Evolutionary conservation across 2,113 vertebrate species (phyloP).

Genomic region (Pterocles gutturalis): DNA sequence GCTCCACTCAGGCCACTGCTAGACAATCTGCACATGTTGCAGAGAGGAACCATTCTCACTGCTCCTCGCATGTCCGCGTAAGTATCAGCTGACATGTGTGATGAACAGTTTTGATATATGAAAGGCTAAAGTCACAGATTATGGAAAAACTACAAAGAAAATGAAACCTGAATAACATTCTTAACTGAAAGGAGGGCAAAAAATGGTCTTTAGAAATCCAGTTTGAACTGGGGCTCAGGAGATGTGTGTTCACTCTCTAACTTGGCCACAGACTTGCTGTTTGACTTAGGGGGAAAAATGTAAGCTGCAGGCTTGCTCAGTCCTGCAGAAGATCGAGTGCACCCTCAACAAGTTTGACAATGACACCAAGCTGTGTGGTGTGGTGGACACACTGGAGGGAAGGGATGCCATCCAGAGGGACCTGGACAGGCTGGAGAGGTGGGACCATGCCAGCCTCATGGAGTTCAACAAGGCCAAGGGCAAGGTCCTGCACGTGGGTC

Average conservation of each 20-base stretch:
- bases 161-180: neutral
- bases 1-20: neutral
- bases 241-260: neutral
- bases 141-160: neutral
- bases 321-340: neutral
- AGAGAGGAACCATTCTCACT: neutral
- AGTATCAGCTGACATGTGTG: neutral
- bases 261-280: neutral
- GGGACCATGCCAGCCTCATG: too few relatives aligned
- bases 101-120: neutral
- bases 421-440: too few relatives aligned
- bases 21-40: neutral
- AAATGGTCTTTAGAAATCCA: neutral
- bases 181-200: neutral
- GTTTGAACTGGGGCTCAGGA: neutral
- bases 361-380: too few relatives aligned
- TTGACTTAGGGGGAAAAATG: neutral
- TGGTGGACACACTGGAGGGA: too few relatives aligned
- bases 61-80: neutral
- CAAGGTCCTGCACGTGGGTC: too few relatives aligned
- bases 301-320: neutral
- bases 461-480: too few relatives aligned
- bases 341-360: too few relatives aligned
- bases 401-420: too few relatives aligned
- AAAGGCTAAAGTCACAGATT: neutral